These are phyloP conservation scores for Cheirogaleus medius DNA, from an alignment of 2,113 vertebrate species.

Conservation along the genomic window DNA sequence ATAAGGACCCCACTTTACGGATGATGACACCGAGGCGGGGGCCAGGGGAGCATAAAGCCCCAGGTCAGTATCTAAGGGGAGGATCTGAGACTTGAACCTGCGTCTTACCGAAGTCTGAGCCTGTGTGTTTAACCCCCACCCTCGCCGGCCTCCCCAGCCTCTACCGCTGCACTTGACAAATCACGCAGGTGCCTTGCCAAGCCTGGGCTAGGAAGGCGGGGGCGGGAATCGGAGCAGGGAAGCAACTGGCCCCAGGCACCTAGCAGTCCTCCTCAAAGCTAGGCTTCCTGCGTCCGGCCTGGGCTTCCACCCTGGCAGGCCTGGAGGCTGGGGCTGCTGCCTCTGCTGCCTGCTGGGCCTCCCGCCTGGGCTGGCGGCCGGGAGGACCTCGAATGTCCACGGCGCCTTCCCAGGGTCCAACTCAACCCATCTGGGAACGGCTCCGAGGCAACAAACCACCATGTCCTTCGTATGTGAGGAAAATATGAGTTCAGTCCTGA, in stretches of 20 bases:
- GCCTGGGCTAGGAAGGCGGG: not conserved
- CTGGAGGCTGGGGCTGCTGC: not conserved
- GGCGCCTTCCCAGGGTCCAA: not conserved
- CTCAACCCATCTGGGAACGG: not conserved
- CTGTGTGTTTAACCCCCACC: not conserved
- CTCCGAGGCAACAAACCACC: not conserved
- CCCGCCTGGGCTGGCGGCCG: accelerated
- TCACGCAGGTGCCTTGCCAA: not conserved
- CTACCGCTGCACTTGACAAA: not conserved
- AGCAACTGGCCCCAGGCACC: not conserved
- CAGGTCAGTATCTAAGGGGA: not conserved
- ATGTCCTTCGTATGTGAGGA: not conserved
- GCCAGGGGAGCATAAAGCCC: not conserved
- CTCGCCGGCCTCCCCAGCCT: not conserved
- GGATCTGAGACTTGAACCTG: not conserved
- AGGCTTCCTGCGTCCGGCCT: not conserved
- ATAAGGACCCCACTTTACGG: not conserved
- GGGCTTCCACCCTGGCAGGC: accelerated
- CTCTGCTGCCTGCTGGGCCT: not conserved
- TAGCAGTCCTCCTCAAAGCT: not conserved
- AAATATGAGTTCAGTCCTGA: not conserved
- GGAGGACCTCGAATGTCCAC: not conserved
- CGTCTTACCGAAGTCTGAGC: no score
- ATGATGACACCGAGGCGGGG: not conserved
- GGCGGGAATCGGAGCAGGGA: not conserved